Evolutionary conservation across 2,113 vertebrate species (phyloP), one percentile per base, ranked within the genome.

Genomic region (Ramphastos sulfuratus): DNA sequence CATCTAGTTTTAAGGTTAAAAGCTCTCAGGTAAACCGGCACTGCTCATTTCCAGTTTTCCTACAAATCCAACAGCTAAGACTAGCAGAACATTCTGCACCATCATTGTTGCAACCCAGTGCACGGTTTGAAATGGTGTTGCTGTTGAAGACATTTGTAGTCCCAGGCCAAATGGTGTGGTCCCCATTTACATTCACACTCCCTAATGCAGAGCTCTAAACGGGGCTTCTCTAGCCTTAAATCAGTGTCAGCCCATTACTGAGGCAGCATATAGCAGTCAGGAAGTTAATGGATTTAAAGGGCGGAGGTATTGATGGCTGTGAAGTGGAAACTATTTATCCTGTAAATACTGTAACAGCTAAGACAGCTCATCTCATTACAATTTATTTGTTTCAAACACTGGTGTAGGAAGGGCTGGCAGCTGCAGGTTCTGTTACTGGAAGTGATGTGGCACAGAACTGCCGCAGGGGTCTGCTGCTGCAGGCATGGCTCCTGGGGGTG

Each of bases 321-420:
- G 95, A 96, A 97, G 85, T 93, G 91, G 81, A 96, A 97, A 96
- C 95, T 94, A 93, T 96, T 97, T 96, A 94, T 96, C 92, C 84
- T 92, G 94, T 93, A 97, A 96, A 96, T 94, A 96, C 88, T 86
- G 91, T 95, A 97, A 88, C 79, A 87, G 85, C 92, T 83, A 95
- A 80, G 77, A 92, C 88, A 89, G 73, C 56, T 89, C 85, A 85
- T 82, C 89, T 82, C 91, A 95, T 93, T 96, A 91, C 69, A 80
- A 93, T 94, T 89, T 94, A 92, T 87, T 95, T 95, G 82, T 88
- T 88, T 83, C 80, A 82, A 92, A 82, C 10, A 3, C 21, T 30
- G 39, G 21, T 10, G 30, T 24, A 89, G 58, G 39, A 72, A 89
- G 37, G 60, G 44, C 72, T 88, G 65, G 92, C 52, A 88, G 71